Evolutionary conservation across 2,113 vertebrate species (phyloP).

Genomic region (Taurulus bubalis): DNA sequence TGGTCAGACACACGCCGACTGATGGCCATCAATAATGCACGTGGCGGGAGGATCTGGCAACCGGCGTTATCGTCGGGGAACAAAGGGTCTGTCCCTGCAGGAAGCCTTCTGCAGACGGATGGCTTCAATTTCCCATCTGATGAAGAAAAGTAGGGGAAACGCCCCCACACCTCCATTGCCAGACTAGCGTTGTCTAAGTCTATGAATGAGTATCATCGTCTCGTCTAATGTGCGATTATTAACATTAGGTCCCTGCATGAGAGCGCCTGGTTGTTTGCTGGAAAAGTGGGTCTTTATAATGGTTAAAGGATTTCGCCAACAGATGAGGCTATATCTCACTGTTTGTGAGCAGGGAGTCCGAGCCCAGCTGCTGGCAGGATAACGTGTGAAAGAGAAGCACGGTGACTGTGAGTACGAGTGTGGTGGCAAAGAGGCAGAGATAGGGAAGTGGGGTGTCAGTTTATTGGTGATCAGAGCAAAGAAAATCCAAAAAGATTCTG

Average conservation of each 20-base stretch:
- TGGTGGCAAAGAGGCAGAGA: no score
- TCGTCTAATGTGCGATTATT: slow-evolving; percentile 66
- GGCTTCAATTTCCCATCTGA: slow-evolving; percentile 71
- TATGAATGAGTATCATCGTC: slow-evolving; percentile 52
- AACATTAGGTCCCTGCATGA: slow-evolving; percentile 45
- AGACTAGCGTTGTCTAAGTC: slow-evolving; percentile 16
- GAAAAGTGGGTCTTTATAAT: slow-evolving; percentile 57
- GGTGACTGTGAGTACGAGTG: neutral
- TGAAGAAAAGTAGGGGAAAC: slow-evolving; percentile 16
- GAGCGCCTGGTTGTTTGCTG: slow-evolving; percentile 12
- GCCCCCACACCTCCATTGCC: neutral
- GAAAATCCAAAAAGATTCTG: slow-evolving; percentile 17
- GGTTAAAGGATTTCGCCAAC: slow-evolving; percentile 49
- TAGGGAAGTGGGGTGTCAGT: slow-evolving; percentile 4
- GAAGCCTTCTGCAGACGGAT: slow-evolving; percentile 65
- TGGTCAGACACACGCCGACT: slow-evolving; percentile 75
- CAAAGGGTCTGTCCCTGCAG: slow-evolving; percentile 59
- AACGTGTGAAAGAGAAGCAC: slow-evolving; percentile 32
- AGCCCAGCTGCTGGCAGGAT: slow-evolving; percentile 57
- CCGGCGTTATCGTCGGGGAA: slow-evolving; percentile 63
- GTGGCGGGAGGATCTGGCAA: slow-evolving; percentile 53
- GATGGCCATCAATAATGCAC: slow-evolving; percentile 84
- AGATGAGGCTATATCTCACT: slow-evolving; percentile 68
- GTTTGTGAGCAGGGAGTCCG: slow-evolving; percentile 57
- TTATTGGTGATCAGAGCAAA: slow-evolving; percentile 14